Conservation (phyloP, 1,140 invertebrate genomes). For the Apis cerana region DNA sequence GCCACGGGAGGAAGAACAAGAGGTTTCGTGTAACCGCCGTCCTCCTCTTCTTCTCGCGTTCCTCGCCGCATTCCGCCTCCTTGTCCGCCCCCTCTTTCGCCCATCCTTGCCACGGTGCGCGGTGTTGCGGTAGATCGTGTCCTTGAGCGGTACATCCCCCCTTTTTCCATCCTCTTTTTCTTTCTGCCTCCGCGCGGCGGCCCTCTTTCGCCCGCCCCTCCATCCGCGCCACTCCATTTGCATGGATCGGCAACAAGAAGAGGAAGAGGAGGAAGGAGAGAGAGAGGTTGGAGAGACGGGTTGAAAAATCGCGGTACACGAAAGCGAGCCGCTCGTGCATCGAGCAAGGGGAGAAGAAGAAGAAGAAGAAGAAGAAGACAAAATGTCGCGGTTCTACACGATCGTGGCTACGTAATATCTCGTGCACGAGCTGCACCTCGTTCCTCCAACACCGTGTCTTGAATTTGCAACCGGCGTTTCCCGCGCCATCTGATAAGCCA, state of each 20-base stretch:
- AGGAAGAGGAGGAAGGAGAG: not conserved
- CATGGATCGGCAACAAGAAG: constrained; percentile 40
- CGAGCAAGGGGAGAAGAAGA: not conserved
- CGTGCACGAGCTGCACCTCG: constrained; percentile 19
- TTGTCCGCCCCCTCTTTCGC: not conserved
- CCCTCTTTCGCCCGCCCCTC: constrained; percentile 10
- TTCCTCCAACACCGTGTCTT: constrained; percentile 29
- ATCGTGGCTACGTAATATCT: constrained; percentile 48
- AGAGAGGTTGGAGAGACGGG: constrained; percentile 3
- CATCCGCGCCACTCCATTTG: constrained; percentile 31
- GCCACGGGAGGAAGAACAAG: constrained; percentile 42
- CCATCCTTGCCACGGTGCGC: constrained; percentile 65
- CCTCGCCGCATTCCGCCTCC: not conserved
- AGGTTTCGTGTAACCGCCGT: constrained; percentile 54
- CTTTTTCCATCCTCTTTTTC: constrained; percentile 8
- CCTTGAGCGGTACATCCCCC: constrained; percentile 64
- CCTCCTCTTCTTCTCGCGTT: constrained; percentile 6
- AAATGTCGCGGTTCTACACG: constrained; percentile 51
- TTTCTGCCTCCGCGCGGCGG: not conserved
- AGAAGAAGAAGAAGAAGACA: constrained; percentile 23
- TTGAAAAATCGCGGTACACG: constrained; percentile 50
- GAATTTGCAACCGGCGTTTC: constrained; percentile 39
- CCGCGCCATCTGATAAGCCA: constrained; percentile 36
- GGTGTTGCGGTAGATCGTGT: constrained; percentile 67
- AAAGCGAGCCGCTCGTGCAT: constrained; percentile 51